Evolutionary conservation across 2,888 invertebrate genomes (phyloP), one percentile per base, ranked within the genome.

Genomic region (Plemyria rubiginata): DNA sequence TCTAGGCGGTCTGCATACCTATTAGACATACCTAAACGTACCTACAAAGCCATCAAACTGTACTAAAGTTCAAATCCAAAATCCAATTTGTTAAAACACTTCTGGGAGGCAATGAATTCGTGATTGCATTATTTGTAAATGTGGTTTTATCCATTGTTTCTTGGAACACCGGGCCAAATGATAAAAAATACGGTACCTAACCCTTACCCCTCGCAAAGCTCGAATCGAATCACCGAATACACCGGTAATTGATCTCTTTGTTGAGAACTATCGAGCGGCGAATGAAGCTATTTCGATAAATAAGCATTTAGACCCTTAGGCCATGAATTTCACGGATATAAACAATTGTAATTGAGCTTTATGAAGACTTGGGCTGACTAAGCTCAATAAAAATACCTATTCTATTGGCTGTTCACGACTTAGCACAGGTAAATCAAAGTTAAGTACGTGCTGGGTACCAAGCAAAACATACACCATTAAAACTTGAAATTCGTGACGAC

Each of bases 181-280:
- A 49, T 57, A 51, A 46, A 50, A 52, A 49, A 63, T 58, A 55
- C 63, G 54, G 41, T 55, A 60, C 46, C 55, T 54, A 60, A 22
- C 54, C 41, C 65, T 70, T 59, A 50, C 58, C 57, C 60, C 57
- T 59, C 43, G 60, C 62, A 50, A 68, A 70, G 67, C 58, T 74
- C 51, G 75, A 67, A 79, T 78, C 79, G 68, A 80, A 80, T 80
- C 68, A 60, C 55, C 61, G 71, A 68, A 71, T 59, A 67, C 67
- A 66, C 67, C 73, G 70, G 69, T 71, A 74, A 75, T 74, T 65
- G 53, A 62, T 49, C 62, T 57, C 72, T 75, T 79, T 80, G 76
- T 79, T 73, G 56, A 55, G 28, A 75, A 49, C 71, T 64, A 72
- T 64, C 76, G 74, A 76, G 60, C 75, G 71, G 60, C 73, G 71